These are phyloP conservation scores for Suncus etruscus DNA, from an alignment of 2,113 vertebrate genomes.

Conservation along the genomic window DNA sequence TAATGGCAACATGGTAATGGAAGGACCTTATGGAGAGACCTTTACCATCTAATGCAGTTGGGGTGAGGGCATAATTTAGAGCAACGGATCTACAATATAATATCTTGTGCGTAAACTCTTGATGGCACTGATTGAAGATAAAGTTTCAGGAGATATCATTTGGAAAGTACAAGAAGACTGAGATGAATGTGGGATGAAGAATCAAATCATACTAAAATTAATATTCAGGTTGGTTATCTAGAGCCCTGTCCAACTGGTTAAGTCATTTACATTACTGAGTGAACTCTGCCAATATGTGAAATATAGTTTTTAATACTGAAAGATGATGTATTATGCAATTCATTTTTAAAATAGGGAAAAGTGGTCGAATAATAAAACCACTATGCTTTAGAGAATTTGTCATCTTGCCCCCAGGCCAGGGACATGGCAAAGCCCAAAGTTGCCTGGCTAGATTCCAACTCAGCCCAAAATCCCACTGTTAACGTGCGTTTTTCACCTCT, in stretches of 20 bases:
- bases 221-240: neutral
- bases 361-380: neutral
- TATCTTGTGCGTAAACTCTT: slow-evolving; percentile 17
- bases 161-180: neutral
- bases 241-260: neutral
- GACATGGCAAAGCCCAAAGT: too few species aligned
- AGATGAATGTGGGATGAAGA: neutral
- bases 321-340: slow-evolving; percentile 2
- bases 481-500: too few species aligned
- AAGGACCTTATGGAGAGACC: neutral
- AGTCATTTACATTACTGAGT: neutral
- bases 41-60: neutral
- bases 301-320: neutral
- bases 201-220: neutral
- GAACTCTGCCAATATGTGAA: neutral
- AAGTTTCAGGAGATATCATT: neutral
- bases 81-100: neutral
- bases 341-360: neutral
- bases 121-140: neutral
- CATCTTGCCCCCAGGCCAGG: too few species aligned
- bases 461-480: too few species aligned
- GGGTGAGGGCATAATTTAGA: neutral
- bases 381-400: too few species aligned
- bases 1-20: neutral
- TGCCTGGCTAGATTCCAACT: too few species aligned